Base-by-base conservation (phyloP, 2,888 invertebrate species). In the Seladonia tumulorum region DNA sequence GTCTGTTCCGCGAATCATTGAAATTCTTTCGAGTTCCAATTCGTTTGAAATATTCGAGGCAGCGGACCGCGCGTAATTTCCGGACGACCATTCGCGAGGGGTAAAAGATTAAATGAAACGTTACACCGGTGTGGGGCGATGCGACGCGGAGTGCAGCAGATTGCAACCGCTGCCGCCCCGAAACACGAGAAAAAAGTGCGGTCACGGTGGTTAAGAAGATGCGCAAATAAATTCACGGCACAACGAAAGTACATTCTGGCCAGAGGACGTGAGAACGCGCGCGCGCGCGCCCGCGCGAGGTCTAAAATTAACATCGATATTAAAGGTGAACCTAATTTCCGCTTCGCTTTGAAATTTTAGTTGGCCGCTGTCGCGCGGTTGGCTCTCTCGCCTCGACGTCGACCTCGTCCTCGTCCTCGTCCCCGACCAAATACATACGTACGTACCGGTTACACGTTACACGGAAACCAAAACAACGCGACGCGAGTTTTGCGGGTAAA, bases 261-360 rank as follows among this genome's bases (percentile, higher is more conserved):
- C 4, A 4, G 35, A 12, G 45, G 10, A n/a, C 29, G 74, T 29
- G 18, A 35, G 45, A 35, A 35, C 35, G 35, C 35, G 35, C 35
- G 35, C 35, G 35, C 35, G 2, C 35, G 2, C 35, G 35, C 35
- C 35, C 39, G 68, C 35, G 35, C 57, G 82, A 78, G 70, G 79
- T 82, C 80, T 76, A 47, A 83, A 86, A 86, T 86, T 83, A 87
- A 86, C 87, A 87, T 81, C 80, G 80, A 86, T 81, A 76, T 86
- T 76, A 77, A 76, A 53, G 53, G 49, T 39, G 81, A 53, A 84
- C 63, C 77, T 85, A 86, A 86, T 87, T 87, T 76, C 82, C 78
- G 70, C 35, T 25, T 14, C 63, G 35, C 74, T 79, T 75, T 70
- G 49, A 83, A 80, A 76, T 78, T 79, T 78, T 25, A 16, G 16